Evolutionary conservation across 2,113 vertebrate species (phyloP).

Genomic region (Corapipo altera): DNA sequence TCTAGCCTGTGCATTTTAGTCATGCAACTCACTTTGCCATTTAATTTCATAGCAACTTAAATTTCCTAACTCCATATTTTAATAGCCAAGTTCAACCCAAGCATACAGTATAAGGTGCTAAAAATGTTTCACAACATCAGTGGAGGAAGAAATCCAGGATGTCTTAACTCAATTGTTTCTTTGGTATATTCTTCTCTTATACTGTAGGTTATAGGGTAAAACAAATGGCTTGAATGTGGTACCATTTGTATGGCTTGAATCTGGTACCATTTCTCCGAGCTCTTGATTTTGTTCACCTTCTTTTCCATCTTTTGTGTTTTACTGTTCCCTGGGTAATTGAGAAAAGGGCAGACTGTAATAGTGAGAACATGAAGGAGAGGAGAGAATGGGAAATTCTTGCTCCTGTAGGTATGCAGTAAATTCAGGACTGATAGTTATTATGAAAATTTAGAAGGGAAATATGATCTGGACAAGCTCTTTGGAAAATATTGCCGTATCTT

Average conservation of each 20-base stretch:
- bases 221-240: not conserved
- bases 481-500: not conserved
- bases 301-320: not conserved
- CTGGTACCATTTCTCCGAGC: not conserved
- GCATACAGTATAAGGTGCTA: not conserved
- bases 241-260: not conserved
- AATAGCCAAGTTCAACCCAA: not conserved
- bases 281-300: not conserved
- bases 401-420: not conserved
- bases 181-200: not conserved
- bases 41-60: not conserved
- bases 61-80: not conserved
- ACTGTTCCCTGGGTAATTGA: not conserved
- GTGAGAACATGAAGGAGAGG: not conserved
- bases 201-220: not conserved
- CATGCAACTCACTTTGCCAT: not conserved
- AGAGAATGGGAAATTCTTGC: not conserved
- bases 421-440: not conserved
- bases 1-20: not conserved
- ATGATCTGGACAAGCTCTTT: not conserved
- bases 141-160: not conserved
- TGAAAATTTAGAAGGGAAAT: not conserved
- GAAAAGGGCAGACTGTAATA: not conserved
- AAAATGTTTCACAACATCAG: not conserved
- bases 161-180: not conserved